phyloP scores from a whole-genome alignment of 1,140 invertebrate species.

The Drosophila guanche region DNA sequence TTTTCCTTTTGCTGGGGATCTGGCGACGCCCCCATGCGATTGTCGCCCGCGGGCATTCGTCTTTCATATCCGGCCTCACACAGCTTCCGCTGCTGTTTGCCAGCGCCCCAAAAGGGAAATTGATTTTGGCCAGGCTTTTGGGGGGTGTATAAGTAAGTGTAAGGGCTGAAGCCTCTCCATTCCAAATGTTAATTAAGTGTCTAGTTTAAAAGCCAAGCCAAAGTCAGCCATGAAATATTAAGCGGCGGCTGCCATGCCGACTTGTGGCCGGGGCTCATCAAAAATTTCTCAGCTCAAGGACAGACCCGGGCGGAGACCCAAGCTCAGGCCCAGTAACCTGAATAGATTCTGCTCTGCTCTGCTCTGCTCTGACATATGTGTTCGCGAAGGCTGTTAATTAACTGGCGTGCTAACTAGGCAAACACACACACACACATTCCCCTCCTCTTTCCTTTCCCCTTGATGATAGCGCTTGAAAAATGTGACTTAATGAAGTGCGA shows the following conservation, averaged over 20 bases:
- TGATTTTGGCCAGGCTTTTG: constrained; percentile 52
- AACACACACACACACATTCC: constrained; percentile 33
- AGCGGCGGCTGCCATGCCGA: constrained; percentile 27
- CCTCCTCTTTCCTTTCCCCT: constrained; percentile 1
- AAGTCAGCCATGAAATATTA: constrained; percentile 53
- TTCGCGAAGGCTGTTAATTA: constrained; percentile 55
- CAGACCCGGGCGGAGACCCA: constrained; percentile 13
- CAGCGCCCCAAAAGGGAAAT: constrained; percentile 55
- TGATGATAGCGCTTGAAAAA: constrained; percentile 55
- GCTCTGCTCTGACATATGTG: constrained; percentile 35
- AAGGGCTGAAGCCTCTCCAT: constrained; percentile 9
- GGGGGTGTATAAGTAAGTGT: not conserved
- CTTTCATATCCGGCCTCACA: constrained; percentile 69
- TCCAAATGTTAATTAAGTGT: constrained; percentile 77
- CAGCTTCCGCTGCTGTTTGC: constrained; percentile 46
- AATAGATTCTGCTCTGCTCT: constrained; percentile 36
- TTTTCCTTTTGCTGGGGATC: no score
- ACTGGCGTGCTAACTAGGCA: constrained; percentile 66
- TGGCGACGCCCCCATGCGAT: constrained; percentile 9
- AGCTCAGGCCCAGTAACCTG: constrained; percentile 54
- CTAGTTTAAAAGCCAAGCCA: constrained; percentile 56
- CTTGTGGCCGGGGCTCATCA: constrained; percentile 38
- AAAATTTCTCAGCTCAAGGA: constrained; percentile 61
- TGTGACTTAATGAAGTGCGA: constrained; percentile 78
- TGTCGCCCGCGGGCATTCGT: constrained; percentile 66